Base-by-base conservation (phyloP, 2,888 invertebrate genomes). In the Agriopis aurantiaria region DNA sequence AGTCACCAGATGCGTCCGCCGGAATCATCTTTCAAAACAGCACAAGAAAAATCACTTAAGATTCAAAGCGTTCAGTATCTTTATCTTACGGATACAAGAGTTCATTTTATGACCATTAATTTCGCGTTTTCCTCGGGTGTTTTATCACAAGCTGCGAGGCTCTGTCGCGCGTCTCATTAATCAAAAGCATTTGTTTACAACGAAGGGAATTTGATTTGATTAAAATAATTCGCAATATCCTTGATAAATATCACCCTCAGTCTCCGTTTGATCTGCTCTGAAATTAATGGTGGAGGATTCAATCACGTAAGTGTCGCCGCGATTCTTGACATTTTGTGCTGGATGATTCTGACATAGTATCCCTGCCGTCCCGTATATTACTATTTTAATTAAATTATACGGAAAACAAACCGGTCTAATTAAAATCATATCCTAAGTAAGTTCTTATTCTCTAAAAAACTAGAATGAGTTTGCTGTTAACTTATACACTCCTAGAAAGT, bases 161-260 rank as follows among this genome's bases (percentile, higher is more conserved):
- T 92, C 93, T 92, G 94, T 93, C 93, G 93, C 93, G 90, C 88
- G 93, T 91, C 93, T 92, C 94, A 94, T 94, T 94, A 94, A 94
- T 94, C 94, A 94, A 93, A 93, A 93, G 91, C 94, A 94, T 94
- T 94, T 94, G 94, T 94, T 94, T 94, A 94, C 93, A 94, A 93
- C 91, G 93, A 91, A 93, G 93, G 92, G 93, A 94, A 93, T 94
- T 93, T 93, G 93, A 94, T 93, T 94, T 94, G 93, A 94, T 94
- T 94, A 94, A 93, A 94, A 94, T 94, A 94, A 93, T 94, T 92
- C 93, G 93, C 93, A 94, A 94, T 93, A 94, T 94, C 94, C 93
- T 93, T 94, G 93, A 93, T 94, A 94, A 93, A 93, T 94, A 94
- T 93, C 93, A 93, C 94, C 93, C 93, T 91, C 93, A 88, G 88